A percentile compares a stretch with the other conserved stretches of the same genome.
These are phyloP conservation scores for Laspeyria flexula DNA, from an alignment of 2,888 invertebrate species.

Conservation along the genomic window DNA sequence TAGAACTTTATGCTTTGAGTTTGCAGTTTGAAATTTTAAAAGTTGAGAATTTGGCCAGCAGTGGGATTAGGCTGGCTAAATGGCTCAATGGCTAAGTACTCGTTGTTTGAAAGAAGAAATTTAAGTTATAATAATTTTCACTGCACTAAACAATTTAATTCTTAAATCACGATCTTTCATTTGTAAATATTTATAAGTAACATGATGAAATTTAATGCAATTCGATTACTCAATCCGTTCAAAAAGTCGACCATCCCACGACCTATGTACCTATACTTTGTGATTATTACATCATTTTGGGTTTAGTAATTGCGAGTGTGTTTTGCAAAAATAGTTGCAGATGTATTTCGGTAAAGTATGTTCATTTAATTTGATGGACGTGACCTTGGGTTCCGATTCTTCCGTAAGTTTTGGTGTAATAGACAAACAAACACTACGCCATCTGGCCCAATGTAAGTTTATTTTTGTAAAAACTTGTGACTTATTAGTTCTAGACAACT, in stretches of 20 bases:
- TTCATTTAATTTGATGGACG: constrained; percentile 13
- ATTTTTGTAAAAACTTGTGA: too few relatives aligned
- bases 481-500: too few relatives aligned
- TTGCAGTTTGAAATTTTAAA: too few relatives aligned
- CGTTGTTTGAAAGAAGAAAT: background rate
- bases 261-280: constrained; percentile 32
- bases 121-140: background rate
- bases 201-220: constrained; percentile 39
- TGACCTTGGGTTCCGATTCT: constrained; percentile 7
- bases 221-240: constrained; percentile 38
- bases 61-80: too few relatives aligned
- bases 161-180: constrained; percentile 36
- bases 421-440: too few relatives aligned
- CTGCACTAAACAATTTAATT: constrained; percentile 24
- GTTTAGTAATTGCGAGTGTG: constrained; percentile 25
- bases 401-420: constrained; percentile 1
- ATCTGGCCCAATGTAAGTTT: too few relatives aligned
- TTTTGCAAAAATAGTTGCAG: constrained; percentile 23
- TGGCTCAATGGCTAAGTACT: too few relatives aligned
- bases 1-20: too few relatives aligned
- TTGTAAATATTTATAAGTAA: constrained; percentile 23
- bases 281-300: constrained; percentile 15
- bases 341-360: background rate
- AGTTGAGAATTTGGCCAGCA: too few relatives aligned
- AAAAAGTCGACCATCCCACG: constrained; percentile 41